Evolutionary conservation across 2,797 vertebrate genomes (phyloP), one percentile per base, ranked within the genome.

Genomic region (Ptychobarbus kaznakovi): DNA sequence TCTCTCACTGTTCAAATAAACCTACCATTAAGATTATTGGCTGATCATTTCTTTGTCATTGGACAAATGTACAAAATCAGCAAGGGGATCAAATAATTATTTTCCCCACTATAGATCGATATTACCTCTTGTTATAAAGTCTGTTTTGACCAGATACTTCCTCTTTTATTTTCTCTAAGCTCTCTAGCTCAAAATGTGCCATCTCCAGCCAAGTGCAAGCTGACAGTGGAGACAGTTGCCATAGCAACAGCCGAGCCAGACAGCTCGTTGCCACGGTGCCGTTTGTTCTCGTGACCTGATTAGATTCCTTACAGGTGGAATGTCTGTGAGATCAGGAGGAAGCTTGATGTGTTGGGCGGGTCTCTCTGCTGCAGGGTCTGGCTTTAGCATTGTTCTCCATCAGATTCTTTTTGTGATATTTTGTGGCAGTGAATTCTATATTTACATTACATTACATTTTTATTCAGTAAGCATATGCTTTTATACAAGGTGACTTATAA

Each of bases 171-270:
- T 72, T 38, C 22, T 85, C 51, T 61, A 13, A 28, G 68, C 63
- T 82, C 74, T 85, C 56, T 15, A 68, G 46, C 72, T 74, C 25
- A n/a, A 42, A 63, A 68, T 74, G 35, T 80, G 58, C 49, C 18
- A 51, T 68, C 63, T 56, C 80, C 40, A 35, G 18, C 25, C 25
- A 82, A 85, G 56, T 28, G 20, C 74, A 40, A 22, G 75, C 68
- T 83, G 83, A 81, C 82, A 75, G 73, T 66, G 80, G 89, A 87
- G 91, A 90, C 83, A 76, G 88, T 74, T 90, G 89, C 90, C 92
- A 93, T 93, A 89, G 93, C 83, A 90, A 95, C 93, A 18, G 84
- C 85, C 89, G 51, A 75, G 90, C 92, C 89, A 92, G 90, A 89
- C 89, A 44, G 89, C 84, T 68, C 84, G 86, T 91, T 85, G 32